Percentiles rank a stretch among this genome's conserved stretches.
These are phyloP conservation scores for Amphiprion clarkii DNA, from an alignment of 2,797 vertebrate species.

Conservation along the genomic window DNA sequence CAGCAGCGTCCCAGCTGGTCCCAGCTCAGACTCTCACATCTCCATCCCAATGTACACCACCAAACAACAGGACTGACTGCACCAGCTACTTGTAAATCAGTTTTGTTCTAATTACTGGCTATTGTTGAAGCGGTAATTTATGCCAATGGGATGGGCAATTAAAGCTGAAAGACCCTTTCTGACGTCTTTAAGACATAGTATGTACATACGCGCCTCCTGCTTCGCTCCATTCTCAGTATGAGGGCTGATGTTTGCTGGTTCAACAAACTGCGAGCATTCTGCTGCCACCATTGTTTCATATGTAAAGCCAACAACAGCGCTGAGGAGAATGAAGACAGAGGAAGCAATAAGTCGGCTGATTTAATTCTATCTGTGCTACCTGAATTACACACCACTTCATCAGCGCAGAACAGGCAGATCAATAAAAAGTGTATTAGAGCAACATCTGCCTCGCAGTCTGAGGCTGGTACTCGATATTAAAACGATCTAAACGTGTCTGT, in stretches of 20 bases:
- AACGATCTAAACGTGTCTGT: too few species aligned
- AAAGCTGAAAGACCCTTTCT: background rate
- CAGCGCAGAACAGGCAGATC: background rate
- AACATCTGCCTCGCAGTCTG: background rate
- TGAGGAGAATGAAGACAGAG: background rate
- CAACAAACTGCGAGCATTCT: background rate
- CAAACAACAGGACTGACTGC: constrained; percentile 9
- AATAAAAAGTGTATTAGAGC: background rate
- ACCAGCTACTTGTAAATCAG: background rate
- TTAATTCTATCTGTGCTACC: background rate
- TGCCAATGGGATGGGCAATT: background rate
- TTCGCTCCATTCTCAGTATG: too few species aligned
- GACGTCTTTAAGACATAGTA: too few species aligned
- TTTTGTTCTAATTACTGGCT: background rate
- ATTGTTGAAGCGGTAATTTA: background rate
- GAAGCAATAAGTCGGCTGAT: background rate
- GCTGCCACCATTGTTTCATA: background rate
- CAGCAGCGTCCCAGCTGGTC: constrained; percentile 21
- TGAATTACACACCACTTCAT: constrained; percentile 1
- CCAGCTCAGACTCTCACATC: constrained; percentile 27
- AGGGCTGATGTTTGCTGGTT: too few species aligned
- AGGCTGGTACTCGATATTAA: background rate
- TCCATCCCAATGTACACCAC: background rate
- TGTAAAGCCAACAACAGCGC: background rate
- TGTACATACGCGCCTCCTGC: too few species aligned